Evolutionary conservation across 1,140 invertebrate species (phyloP).

Genomic region (Drosophila rufa): DNA sequence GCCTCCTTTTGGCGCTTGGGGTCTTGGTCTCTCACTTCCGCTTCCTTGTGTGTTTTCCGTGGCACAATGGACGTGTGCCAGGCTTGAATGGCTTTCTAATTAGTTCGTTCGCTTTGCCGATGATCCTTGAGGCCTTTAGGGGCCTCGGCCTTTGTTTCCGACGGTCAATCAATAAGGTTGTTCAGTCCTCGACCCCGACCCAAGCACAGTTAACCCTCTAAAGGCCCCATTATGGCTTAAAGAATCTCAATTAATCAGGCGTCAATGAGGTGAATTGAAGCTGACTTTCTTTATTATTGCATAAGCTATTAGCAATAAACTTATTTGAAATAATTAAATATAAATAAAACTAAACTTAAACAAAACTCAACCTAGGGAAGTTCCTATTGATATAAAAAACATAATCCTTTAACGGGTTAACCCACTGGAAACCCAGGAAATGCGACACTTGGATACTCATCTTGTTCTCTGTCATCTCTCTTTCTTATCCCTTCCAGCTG

Average conservation of each 20-base stretch:
- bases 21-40: slow-evolving; percentile 4
- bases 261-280: background rate
- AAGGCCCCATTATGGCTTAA: slow-evolving; percentile 15
- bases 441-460: slow-evolving; percentile 30
- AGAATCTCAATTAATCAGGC: slow-evolving; percentile 7
- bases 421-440: background rate
- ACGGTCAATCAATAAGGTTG: slow-evolving; percentile 71
- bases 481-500: slow-evolving; percentile 85
- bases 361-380: background rate
- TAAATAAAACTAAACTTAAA: background rate
- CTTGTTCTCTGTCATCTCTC: slow-evolving; percentile 5
- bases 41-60: slow-evolving; percentile 25
- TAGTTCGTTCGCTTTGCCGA: slow-evolving; percentile 69
- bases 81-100: slow-evolving; percentile 78
- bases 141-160: slow-evolving; percentile 56
- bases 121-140: slow-evolving; percentile 65
- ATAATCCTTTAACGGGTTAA: slow-evolving; percentile 14
- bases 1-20: background rate
- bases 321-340: background rate
- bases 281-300: no score
- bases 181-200: slow-evolving; percentile 53
- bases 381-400: background rate
- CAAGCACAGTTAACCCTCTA: slow-evolving; percentile 29
- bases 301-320: no score
- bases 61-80: slow-evolving; percentile 48